Evolutionary conservation across 2,113 vertebrate genomes (phyloP).

Genomic region (Corydoras sp.): DNA sequence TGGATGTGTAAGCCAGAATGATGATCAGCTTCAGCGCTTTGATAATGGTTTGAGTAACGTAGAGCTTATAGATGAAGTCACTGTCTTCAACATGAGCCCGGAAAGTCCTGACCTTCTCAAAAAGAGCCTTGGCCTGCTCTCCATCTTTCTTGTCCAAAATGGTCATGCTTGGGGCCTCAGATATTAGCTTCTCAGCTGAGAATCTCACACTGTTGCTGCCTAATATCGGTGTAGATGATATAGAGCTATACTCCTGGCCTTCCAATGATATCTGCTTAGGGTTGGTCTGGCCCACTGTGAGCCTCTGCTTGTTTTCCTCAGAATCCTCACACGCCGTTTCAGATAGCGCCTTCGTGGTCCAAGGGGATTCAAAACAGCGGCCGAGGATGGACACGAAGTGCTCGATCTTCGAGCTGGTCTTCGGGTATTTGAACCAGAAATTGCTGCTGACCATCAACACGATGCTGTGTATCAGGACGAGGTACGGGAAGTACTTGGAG

Average conservation of each 20-base stretch:
- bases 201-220: constrained; percentile 78
- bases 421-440: constrained; percentile 98
- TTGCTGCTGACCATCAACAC: constrained; percentile 98
- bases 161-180: constrained; percentile 87
- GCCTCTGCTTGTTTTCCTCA: constrained; percentile 89
- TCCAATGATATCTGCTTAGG: constrained; percentile 80
- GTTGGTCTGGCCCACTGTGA: constrained; percentile 74
- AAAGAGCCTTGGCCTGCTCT: constrained; percentile 80
- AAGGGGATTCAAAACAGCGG: constrained; percentile 94
- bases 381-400: constrained; percentile 96
- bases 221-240: constrained; percentile 81
- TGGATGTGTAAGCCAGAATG: constrained; percentile 89
- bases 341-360: constrained; percentile 95
- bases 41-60: constrained; percentile 87
- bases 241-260: constrained; percentile 75
- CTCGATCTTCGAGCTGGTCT: constrained; percentile 97
- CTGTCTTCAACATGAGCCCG: constrained; percentile 91
- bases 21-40: constrained; percentile 94
- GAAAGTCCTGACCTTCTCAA: constrained; percentile 91
- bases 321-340: constrained; percentile 95
- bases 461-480: constrained; percentile 91
- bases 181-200: constrained; percentile 82
- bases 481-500: constrained; percentile 96
- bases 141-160: constrained; percentile 82
- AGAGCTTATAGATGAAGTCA: constrained; percentile 95